Evolutionary conservation across 2,797 vertebrate genomes (phyloP).

Genomic region (Chelon auratus): DNA sequence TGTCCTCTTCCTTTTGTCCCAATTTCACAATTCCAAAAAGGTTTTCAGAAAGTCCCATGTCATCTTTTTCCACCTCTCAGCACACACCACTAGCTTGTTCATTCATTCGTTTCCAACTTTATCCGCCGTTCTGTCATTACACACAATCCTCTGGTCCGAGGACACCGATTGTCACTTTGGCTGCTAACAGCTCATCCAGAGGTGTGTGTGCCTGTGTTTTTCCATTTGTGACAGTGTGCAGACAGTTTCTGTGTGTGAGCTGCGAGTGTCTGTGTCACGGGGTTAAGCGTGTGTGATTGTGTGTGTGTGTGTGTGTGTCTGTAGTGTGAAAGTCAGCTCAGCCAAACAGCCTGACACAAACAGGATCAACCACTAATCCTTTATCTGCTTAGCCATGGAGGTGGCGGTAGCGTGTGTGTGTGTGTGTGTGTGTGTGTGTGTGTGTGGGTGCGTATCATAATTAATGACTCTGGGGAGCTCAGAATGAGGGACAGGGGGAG

Average conservation of each 20-base stretch:
- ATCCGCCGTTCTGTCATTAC: too few species aligned
- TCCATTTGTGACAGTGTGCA: not conserved
- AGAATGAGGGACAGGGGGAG: not conserved
- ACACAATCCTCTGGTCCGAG: not conserved
- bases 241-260: not conserved
- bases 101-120: too few species aligned
- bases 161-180: too few species aligned
- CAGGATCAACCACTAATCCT: conserved; percentile 81
- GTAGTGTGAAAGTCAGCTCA: conserved; percentile 77
- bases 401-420: conserved; percentile 51
- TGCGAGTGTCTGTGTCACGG: conserved; percentile 12
- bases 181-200: not conserved
- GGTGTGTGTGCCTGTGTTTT: not conserved
- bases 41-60: not conserved
- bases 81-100: too few species aligned
- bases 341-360: conserved; percentile 77
- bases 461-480: conserved; percentile 61
- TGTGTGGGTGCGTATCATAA: conserved; percentile 51
- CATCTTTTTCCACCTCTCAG: too few species aligned
- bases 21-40: not conserved
- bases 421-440: conserved; percentile 16
- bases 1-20: not conserved
- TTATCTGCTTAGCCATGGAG: conserved; percentile 80
- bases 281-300: conserved; percentile 31
- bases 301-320: conserved; percentile 22